phyloP scores from a whole-genome alignment of 2,113 vertebrate genomes.

The Tychaedon coryphoeus region DNA sequence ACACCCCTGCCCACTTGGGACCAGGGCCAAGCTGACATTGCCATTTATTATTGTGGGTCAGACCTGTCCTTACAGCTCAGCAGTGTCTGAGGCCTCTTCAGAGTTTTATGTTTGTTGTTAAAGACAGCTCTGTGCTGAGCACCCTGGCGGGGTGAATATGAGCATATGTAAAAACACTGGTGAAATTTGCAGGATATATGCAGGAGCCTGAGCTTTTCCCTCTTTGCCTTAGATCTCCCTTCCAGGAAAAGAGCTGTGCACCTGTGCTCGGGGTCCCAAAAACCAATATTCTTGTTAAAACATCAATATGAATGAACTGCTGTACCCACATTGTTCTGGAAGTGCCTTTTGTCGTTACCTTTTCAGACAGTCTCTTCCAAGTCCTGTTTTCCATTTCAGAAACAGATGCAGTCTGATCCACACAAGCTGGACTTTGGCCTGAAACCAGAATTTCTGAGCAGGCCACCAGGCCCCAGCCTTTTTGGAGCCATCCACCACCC shows the following conservation, averaged over 20 bases:
- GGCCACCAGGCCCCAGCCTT: slow-evolving; percentile 91
- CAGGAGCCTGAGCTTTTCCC: neutral
- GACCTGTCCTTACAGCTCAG: neutral
- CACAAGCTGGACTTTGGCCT: slow-evolving; percentile 98
- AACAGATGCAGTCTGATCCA: slow-evolving; percentile 98
- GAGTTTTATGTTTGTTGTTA: neutral
- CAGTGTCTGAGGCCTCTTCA: neutral
- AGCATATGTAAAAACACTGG: neutral
- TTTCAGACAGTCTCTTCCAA: neutral
- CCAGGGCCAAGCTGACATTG: neutral
- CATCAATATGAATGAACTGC: neutral
- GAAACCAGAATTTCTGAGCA: slow-evolving; percentile 94
- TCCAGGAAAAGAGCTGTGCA: neutral
- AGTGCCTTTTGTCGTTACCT: neutral
- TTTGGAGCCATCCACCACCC: slow-evolving; percentile 95
- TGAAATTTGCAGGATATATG: neutral
- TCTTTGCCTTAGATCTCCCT: neutral
- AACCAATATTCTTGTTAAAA: neutral
- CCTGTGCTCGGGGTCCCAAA: neutral
- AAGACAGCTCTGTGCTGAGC: neutral
- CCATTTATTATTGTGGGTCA: neutral
- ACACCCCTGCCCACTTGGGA: neutral
- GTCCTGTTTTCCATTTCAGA: slow-evolving; percentile 74
- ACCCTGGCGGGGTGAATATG: neutral
- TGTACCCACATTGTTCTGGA: neutral